Percentiles rank a stretch among this genome's conserved stretches.
Conservation (phyloP, 2,113 vertebrate species). For the Garra rufa region DNA sequence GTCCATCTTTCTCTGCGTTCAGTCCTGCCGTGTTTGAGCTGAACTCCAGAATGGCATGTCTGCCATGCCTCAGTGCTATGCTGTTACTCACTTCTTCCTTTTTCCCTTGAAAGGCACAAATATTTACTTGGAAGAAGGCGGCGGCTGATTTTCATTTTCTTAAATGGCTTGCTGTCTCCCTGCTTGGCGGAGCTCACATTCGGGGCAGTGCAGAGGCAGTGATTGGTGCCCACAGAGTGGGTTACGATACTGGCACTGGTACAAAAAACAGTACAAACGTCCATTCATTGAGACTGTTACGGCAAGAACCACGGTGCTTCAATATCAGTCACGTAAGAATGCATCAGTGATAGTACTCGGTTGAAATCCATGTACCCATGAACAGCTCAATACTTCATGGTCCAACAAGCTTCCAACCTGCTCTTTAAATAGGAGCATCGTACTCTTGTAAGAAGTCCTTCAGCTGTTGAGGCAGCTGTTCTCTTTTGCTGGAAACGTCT, state of each 20-base stretch:
- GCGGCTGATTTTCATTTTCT: slow-evolving; percentile 57
- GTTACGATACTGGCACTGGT: slow-evolving; percentile 37
- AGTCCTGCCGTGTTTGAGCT: not conserved
- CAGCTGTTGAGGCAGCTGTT: slow-evolving; percentile 87
- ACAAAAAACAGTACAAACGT: not conserved
- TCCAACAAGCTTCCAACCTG: not conserved
- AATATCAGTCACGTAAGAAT: not conserved
- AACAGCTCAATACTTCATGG: not conserved
- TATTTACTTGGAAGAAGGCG: slow-evolving; percentile 55
- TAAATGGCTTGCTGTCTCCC: slow-evolving; percentile 47
- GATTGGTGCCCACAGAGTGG: slow-evolving; percentile 36
- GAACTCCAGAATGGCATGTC: not conserved
- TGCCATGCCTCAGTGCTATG: not conserved
- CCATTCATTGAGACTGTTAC: not conserved
- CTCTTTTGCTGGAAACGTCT: slow-evolving; percentile 84
- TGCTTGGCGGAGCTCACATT: slow-evolving; percentile 45
- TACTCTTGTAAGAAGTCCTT: slow-evolving; percentile 94
- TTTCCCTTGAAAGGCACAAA: slow-evolving; percentile 50
- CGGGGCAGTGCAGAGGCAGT: slow-evolving; percentile 55
- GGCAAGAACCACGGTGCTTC: not conserved
- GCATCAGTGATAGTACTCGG: not conserved
- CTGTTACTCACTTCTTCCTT: slow-evolving; percentile 49
- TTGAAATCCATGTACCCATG: not conserved
- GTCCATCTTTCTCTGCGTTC: not conserved
- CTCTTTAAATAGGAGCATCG: slow-evolving; percentile 86